phyloP scores from a whole-genome alignment of 2,797 vertebrate species.

The Garrulus glandarius region DNA sequence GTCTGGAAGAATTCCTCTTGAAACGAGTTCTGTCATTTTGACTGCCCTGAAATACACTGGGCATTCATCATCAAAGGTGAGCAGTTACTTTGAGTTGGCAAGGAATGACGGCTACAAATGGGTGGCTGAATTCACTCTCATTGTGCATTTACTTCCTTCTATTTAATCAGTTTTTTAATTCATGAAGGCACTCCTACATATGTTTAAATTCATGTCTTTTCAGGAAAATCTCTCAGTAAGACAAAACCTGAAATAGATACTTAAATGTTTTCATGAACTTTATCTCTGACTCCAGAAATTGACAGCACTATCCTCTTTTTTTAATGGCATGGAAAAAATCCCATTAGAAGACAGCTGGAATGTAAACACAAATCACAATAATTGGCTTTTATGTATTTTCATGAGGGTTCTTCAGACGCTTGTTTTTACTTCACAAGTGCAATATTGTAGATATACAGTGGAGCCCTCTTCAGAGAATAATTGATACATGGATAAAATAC shows the following conservation, averaged over 20 bases:
- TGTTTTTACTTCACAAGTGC: constrained; percentile 45
- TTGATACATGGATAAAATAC: constrained; percentile 30
- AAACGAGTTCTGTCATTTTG: background rate
- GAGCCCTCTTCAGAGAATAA: constrained; percentile 52
- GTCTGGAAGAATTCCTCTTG: background rate
- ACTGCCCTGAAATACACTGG: fast-evolving
- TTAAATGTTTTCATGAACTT: background rate
- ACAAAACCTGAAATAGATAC: background rate
- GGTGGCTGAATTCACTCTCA: background rate
- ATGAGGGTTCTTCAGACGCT: constrained; percentile 58
- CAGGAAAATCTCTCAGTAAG: background rate
- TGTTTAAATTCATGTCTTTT: background rate
- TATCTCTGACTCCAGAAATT: background rate
- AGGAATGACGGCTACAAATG: fast-evolving
- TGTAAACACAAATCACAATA: constrained; percentile 60
- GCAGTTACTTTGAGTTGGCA: background rate
- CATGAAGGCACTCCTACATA: background rate
- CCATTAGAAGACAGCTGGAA: constrained; percentile 50
- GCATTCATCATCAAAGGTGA: background rate
- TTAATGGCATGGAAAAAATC: background rate
- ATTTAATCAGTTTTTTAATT: background rate
- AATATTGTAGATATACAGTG: constrained; percentile 31
- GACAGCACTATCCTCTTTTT: background rate
- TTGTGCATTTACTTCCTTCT: background rate
- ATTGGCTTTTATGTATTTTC: constrained; percentile 59